These are phyloP conservation scores for Serranus cabrilla DNA, from an alignment of 2,797 vertebrate species.

Conservation along the genomic window DNA sequence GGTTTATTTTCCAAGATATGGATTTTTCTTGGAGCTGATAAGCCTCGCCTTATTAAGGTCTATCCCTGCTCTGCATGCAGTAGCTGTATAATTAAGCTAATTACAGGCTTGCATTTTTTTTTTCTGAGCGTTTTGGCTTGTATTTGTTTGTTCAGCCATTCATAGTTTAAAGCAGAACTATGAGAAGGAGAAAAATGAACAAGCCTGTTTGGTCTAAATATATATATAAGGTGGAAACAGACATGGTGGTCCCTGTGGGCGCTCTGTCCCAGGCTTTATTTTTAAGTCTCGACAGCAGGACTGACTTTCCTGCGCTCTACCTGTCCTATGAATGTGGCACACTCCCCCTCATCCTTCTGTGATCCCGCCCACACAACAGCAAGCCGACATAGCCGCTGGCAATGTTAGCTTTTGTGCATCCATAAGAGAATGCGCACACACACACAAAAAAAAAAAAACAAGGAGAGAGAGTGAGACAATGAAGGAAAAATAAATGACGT, in stretches of 20 bases:
- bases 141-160: conserved; percentile 44
- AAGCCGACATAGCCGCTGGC: conserved; percentile 70
- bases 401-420: conserved; percentile 61
- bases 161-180: conserved; percentile 42
- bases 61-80: conserved; percentile 1
- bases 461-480: background rate
- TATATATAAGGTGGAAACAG: conserved; percentile 65
- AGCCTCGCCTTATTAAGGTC: background rate
- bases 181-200: conserved; percentile 32
- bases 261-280: conserved; percentile 58
- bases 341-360: conserved; percentile 68
- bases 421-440: conserved; percentile 32
- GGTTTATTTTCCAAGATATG: background rate
- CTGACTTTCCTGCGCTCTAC: conserved; percentile 69
- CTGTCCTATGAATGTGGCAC: conserved; percentile 69
- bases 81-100: conserved; percentile 1
- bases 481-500: conserved; percentile 16
- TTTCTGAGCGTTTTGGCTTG: background rate
- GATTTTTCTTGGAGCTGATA: conserved; percentile 14
- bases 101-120: conserved; percentile 1
- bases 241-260: conserved; percentile 55
- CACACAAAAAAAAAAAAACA: background rate
- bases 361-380: conserved; percentile 68
- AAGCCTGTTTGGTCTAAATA: conserved; percentile 63
- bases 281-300: conserved; percentile 61